Evolutionary conservation across 2,797 vertebrate species (phyloP).

Genomic region (Vireo griseus): DNA sequence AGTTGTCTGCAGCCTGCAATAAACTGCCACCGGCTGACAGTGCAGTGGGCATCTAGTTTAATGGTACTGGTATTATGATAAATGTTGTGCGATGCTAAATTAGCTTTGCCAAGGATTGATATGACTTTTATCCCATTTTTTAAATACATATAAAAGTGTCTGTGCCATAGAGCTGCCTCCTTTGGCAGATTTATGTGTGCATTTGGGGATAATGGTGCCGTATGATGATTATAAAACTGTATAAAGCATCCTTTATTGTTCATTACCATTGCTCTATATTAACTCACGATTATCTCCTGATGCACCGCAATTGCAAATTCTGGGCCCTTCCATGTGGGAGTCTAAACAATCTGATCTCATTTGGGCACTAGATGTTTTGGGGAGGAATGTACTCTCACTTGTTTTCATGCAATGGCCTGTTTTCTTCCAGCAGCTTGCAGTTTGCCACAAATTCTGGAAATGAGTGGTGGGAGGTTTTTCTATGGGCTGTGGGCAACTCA

Average conservation of each 20-base stretch:
- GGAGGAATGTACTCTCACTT: background rate
- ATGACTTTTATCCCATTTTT: slow-evolving; percentile 28
- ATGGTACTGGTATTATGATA: slow-evolving; percentile 21
- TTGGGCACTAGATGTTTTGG: background rate
- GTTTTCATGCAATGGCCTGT: background rate
- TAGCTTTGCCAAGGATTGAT: slow-evolving; percentile 33
- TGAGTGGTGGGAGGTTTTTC: background rate
- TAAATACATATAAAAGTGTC: slow-evolving; percentile 26
- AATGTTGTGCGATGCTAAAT: slow-evolving; percentile 40
- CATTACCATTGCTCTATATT: slow-evolving; percentile 49
- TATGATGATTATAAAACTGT: slow-evolving; percentile 57
- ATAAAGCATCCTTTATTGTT: slow-evolving; percentile 55
- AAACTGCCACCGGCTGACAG: background rate
- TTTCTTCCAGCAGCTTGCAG: background rate
- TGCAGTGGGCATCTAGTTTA: background rate
- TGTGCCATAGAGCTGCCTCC: slow-evolving; percentile 15
- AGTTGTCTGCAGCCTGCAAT: background rate
- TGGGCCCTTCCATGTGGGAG: background rate
- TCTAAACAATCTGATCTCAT: background rate
- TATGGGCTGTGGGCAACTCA: background rate
- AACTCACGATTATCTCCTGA: slow-evolving; percentile 38
- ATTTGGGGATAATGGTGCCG: slow-evolving; percentile 35
- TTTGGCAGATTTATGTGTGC: slow-evolving; percentile 49
- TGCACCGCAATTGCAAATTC: slow-evolving; percentile 5
- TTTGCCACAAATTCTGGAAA: background rate